Evolutionary conservation across 2,113 vertebrate species (phyloP), one percentile per base, ranked within the genome.

Genomic region (Hippolais icterina): DNA sequence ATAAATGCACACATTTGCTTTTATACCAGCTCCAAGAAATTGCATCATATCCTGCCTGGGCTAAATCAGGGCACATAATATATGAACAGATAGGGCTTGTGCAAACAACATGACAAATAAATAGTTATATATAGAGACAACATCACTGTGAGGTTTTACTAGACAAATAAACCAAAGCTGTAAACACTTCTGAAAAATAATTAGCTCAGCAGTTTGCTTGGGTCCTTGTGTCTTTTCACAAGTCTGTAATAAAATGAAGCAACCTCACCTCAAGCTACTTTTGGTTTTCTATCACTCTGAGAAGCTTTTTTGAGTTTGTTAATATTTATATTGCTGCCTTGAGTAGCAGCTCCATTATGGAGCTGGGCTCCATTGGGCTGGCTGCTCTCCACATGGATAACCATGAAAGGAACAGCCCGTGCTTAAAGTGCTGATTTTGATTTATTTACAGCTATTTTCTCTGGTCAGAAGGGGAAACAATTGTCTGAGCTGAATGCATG

Each of bases 401-500:
- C 42, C 53, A 68, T 17, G 50, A 83, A 88, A 88, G 47, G 80
- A 93, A 9, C 29, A 80, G 22, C 42, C 39, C 0, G 0, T 54
- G 66, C 82, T 25, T 52, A 33, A 95, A 83, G 42, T 52, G 23
- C 37, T 65, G 47, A 72, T 49, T 44, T 89, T 81, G 41, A 72
- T 87, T 94, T 83, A 87, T 87, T 93, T 57, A 76, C 35, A 65
- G 41, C n/a, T 96, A 37, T 71, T 82, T 94, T 52, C 77, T 82
- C 14, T 33, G 29, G 31, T 42, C 75, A 84, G 61, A 71, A 75
- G 44, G 28, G 56, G 56, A 81, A 93, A 61, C 42, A 57, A 75
- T 21, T 46, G 53, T 44, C 65, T 59, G 89, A 93, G 64, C 47
- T 66, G 81, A 75, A 87, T 8, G 35, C 60, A 37, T 6, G 16